These are phyloP conservation scores for Cotesia typhae DNA, from an alignment of 1,140 invertebrate genomes.

Conservation along the genomic window DNA sequence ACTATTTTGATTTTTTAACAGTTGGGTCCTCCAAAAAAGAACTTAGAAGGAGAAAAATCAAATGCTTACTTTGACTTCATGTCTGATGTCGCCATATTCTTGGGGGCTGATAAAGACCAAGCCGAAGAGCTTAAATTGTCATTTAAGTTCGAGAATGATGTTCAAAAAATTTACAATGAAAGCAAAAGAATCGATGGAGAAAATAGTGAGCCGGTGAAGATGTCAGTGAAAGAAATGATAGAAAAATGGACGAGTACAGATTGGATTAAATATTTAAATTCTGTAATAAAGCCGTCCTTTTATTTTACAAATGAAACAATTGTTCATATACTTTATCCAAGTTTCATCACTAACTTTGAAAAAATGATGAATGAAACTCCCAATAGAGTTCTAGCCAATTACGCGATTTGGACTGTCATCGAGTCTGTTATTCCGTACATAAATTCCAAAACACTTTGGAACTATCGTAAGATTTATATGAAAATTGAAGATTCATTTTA, in stretches of 20 bases:
- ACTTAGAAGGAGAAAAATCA: no score
- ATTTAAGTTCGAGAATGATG: no score
- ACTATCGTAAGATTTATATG: not conserved
- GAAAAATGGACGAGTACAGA: not conserved
- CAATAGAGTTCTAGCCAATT: conserved; percentile 55
- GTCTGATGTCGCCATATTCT: no score
- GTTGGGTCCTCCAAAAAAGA: no score
- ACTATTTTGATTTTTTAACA: no score
- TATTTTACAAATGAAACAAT: not conserved
- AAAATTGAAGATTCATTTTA: conserved; percentile 58
- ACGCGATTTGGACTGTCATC: conserved; percentile 54
- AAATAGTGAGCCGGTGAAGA: no score
- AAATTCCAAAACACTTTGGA: not conserved
- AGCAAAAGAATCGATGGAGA: no score
- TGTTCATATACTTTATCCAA: conserved; percentile 78
- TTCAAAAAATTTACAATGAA: no score
- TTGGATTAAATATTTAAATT: not conserved
- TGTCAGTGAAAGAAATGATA: no score
- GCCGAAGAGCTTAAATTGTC: no score
- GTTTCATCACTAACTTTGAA: conserved; percentile 77
- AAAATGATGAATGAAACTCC: conserved; percentile 67
- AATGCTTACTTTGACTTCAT: no score
- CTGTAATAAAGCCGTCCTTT: conserved; percentile 53
- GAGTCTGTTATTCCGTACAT: not conserved
- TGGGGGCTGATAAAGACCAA: no score